Evolutionary conservation across 1,140 invertebrate species (phyloP), one percentile per base, ranked within the genome.

Genomic region (Ladona fulva): DNA sequence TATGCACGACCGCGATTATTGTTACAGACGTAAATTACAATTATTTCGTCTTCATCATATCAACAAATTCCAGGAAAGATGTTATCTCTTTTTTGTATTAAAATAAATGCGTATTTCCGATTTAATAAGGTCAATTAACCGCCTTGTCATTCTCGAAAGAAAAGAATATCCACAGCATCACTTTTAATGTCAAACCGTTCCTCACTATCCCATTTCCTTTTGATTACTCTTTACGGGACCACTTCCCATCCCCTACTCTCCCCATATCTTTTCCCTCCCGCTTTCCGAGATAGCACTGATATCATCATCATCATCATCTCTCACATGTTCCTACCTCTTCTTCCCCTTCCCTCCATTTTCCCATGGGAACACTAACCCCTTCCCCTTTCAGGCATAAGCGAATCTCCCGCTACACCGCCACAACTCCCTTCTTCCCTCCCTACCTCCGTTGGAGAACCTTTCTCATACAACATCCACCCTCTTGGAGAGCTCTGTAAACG

Each of bases 401-500:
- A 37, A 37, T 37, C 29, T 37, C 29, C 29, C 29, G 29, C 52
- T 22, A 19, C 52, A 19, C 52, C 52, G n/a, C 52, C 52, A 12
- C 52, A 16, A 12, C 52, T 66, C 52, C 14, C 52, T 66, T 12
- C n/a, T 12, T 12, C 1, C 52, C 52, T 66, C 52, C 44, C 44
- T 11, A 52, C 19, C 10, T 19, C 10, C 44, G 44, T n/a, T 74
- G 37, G 52, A 78, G 74, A 22, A 42, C 25, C 37, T 66, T 22
- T 66, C 52, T 66, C 52, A 66, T 66, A 66, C 52, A 66, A 66
- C 52, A 66, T 66, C 52, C 52, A 66, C 52, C 44, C 42, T 25
- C 73, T 44, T 74, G 59, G 25, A 44, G 66, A 73, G 66, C 77
- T 74, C 66, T 74, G 59, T 74, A 66, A 74, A 25, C 74, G 59